These are phyloP conservation scores for Cladorhizidae sp. DNA, from an alignment of 37 sponge, comb jelly and placozoan genomes.

Conservation along the genomic window DNA sequence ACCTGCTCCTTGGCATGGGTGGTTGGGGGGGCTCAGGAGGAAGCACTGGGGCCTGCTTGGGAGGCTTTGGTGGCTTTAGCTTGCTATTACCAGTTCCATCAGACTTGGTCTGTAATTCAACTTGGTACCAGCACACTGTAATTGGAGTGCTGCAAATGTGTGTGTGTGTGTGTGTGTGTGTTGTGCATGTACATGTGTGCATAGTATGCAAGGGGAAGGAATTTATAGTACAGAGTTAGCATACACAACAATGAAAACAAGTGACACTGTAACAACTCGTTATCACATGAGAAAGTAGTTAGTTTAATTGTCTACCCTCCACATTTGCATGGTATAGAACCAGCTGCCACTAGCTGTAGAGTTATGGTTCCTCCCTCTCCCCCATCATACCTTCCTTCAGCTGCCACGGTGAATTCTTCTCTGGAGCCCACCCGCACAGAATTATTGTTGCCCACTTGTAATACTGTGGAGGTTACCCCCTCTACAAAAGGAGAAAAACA, in stretches of 20 bases:
- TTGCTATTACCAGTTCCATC: not conserved
- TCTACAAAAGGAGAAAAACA: not conserved
- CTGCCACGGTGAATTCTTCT: slow-evolving; percentile 5
- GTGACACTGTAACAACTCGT: no score
- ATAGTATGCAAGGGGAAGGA: no score
- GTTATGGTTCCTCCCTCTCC: not conserved
- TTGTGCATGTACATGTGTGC: no score
- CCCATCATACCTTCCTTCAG: slow-evolving; percentile 8
- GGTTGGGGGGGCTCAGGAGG: not conserved
- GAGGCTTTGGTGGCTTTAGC: not conserved
- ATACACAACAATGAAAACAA: no score
- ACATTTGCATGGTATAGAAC: no score
- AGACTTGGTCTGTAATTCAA: not conserved
- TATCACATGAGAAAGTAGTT: no score
- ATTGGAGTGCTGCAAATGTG: slow-evolving; percentile 20
- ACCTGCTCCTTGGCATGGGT: not conserved
- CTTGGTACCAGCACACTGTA: slow-evolving; percentile 15
- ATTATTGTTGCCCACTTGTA: slow-evolving; percentile 1
- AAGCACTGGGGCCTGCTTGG: not conserved
- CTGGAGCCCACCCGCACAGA: slow-evolving; percentile 8
- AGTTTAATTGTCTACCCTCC: no score
- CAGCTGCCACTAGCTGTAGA: not conserved
- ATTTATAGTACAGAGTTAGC: no score
- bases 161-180: not conserved
- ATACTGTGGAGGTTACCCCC: not conserved